These are phyloP conservation scores for Todiramphus saurophagus DNA, from an alignment of 2,113 vertebrate species.

Conservation along the genomic window DNA sequence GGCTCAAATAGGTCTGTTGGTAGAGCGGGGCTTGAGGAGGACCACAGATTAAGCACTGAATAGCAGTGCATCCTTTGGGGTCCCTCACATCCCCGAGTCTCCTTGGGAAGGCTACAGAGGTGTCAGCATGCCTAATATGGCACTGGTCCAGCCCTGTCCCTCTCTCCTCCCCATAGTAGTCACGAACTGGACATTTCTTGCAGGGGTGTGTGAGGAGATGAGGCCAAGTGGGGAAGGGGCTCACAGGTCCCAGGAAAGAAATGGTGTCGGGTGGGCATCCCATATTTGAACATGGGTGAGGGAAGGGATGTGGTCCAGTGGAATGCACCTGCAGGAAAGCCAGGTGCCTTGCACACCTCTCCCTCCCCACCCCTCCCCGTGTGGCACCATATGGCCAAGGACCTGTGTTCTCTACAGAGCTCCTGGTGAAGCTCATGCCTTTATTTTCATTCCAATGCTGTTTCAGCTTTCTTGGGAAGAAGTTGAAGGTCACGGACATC, in stretches of 20 bases:
- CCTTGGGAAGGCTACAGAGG: neutral
- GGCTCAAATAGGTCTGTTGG: neutral
- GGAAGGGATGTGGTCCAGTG: neutral
- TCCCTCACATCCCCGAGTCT: neutral
- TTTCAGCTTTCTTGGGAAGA: neutral
- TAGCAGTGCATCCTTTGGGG: neutral
- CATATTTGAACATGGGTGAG: neutral
- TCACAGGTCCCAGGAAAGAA: neutral
- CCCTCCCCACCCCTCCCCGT: fast-evolving
- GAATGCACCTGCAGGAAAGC: neutral
- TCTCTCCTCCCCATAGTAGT: neutral
- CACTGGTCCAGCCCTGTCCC: neutral
- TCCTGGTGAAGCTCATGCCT: neutral
- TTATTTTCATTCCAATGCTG: neutral
- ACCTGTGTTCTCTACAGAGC: neutral
- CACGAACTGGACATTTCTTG: neutral
- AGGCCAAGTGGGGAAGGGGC: neutral
- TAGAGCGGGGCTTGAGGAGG: neutral
- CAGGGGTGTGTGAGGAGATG: fast-evolving
- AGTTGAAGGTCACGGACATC: neutral
- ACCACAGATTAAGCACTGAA: neutral
- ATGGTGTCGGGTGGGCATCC: fast-evolving
- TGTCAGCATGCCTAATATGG: neutral
- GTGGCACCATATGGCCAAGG: neutral
- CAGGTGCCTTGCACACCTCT: neutral